A percentile compares a stretch with the other conserved stretches of the same genome.
phyloP scores from a whole-genome alignment of 2,888 invertebrate species.

The Callyntrura sp. region DNA sequence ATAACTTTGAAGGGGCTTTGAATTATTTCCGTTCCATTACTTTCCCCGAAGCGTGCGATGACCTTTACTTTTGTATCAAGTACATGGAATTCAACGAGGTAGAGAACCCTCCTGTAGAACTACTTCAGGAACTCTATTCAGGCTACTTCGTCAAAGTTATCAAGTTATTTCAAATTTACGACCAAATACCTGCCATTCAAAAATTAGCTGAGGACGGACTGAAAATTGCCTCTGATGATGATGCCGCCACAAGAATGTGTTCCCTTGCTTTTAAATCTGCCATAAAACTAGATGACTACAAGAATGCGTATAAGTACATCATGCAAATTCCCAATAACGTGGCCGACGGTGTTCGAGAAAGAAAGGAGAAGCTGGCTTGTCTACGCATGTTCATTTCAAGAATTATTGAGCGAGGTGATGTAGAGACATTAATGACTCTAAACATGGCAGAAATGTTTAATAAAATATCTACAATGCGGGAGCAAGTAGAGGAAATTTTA shows the following conservation, averaged over 20 bases:
- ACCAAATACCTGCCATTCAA: slow-evolving; percentile 78
- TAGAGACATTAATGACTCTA: slow-evolving; percentile 80
- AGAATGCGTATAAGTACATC: slow-evolving; percentile 80
- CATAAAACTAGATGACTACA: slow-evolving; percentile 79
- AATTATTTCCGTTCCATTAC: slow-evolving; percentile 79
- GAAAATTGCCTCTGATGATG: slow-evolving; percentile 68
- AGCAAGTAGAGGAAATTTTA: slow-evolving; percentile 82
- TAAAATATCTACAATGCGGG: slow-evolving; percentile 73
- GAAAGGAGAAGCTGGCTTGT: slow-evolving; percentile 81
- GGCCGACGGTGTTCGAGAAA: slow-evolving; percentile 54
- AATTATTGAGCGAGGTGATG: slow-evolving; percentile 80
- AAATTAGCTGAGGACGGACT: slow-evolving; percentile 80
- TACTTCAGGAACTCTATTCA: slow-evolving; percentile 51
- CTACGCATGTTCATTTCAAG: slow-evolving; percentile 80
- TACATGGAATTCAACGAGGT: slow-evolving; percentile 67
- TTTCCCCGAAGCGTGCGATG: slow-evolving; percentile 75
- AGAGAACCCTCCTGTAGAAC: slow-evolving; percentile 62
- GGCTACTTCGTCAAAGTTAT: slow-evolving; percentile 78
- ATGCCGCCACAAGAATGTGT: slow-evolving; percentile 80
- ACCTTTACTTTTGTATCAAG: slow-evolving; percentile 80
- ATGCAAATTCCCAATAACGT: slow-evolving; percentile 73
- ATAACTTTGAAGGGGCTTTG: slow-evolving; percentile 77
- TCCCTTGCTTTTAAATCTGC: slow-evolving; percentile 83
- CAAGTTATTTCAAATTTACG: slow-evolving; percentile 82
- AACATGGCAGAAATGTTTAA: slow-evolving; percentile 80